Evolutionary conservation across 2,797 vertebrate species (phyloP), one percentile per base, ranked within the genome.

Genomic region (Pangasius larnaudii): DNA sequence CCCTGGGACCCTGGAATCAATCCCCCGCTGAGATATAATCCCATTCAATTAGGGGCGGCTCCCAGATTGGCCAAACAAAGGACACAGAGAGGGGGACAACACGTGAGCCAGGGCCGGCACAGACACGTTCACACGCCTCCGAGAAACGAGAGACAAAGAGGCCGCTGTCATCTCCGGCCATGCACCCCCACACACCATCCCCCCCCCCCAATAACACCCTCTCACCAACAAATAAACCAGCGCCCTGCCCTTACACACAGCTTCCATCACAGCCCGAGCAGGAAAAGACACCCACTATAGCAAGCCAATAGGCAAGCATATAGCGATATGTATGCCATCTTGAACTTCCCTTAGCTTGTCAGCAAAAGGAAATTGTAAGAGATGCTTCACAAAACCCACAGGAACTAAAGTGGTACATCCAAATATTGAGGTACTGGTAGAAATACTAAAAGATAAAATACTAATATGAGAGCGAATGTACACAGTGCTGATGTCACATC

Each of bases 1-100:
- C 91, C 87, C 88, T 88, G 89, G 89, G 84, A 91, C 90, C 86
- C 88, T 84, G 86, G 91, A 92, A 93, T 92, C 88, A 91, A 90
- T 91, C 91, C 90, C 92, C 91, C 84, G 74, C 88, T 85, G 87
- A 86, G 91, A 90, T 88, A 90, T 92, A 94, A 93, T 92, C 92
- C 91, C 92, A 93, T 93, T 93, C 93, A 93, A 92, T 93, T 92
- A 92, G 89, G 89, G 91, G 89, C 88, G 90, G 86, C 87, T 89
- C 91, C 92, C 91, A 91, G 92, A 91, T 89, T 89, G 91, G 74
- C 88, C 71, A 85, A 92, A 94, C 93, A 94, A 93, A 94, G 88
- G 88, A 86, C 59, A 87, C 72, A 87, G 85, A 88, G 84, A 90
- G 75, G 88, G 88, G 88, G 75, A 33, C 88, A 84, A 92, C 92